phyloP scores from a whole-genome alignment of 92 coral and sea anemone genomes.

The Porites lobata region DNA sequence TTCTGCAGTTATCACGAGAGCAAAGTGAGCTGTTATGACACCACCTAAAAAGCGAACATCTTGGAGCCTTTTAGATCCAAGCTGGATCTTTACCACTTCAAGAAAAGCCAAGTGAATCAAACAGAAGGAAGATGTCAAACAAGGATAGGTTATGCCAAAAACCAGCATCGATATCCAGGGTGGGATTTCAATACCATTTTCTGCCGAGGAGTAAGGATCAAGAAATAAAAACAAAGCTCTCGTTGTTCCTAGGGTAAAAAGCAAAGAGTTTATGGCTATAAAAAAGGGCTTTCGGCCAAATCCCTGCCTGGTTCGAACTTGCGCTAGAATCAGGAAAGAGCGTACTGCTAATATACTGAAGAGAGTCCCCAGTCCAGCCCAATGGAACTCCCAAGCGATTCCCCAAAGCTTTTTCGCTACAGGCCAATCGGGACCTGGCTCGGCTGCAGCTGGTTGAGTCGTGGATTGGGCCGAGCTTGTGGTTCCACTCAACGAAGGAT shows the following conservation, averaged over 20 bases:
- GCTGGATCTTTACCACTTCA: slow-evolving; percentile 73
- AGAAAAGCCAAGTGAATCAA: slow-evolving; percentile 78
- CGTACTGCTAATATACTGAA: slow-evolving; percentile 71
- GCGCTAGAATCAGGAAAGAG: slow-evolving; percentile 66
- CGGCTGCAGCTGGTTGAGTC: slow-evolving; percentile 44
- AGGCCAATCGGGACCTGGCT: slow-evolving; percentile 92
- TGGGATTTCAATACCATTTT: slow-evolving; percentile 58
- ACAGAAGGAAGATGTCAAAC: slow-evolving; percentile 82
- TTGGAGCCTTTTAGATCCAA: slow-evolving; percentile 60
- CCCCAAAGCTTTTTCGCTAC: slow-evolving; percentile 83
- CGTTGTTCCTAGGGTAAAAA: slow-evolving; percentile 62
- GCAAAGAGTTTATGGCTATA: slow-evolving; percentile 66
- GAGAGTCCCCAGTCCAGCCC: slow-evolving; percentile 79
- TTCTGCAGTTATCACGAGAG: slow-evolving; percentile 64
- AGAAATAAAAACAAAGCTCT: slow-evolving; percentile 73
- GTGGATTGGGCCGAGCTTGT: not conserved
- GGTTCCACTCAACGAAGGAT: not conserved
- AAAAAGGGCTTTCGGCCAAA: slow-evolving; percentile 59
- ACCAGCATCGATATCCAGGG: slow-evolving; percentile 32
- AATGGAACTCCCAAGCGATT: slow-evolving; percentile 87
- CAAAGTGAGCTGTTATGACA: slow-evolving; percentile 69
- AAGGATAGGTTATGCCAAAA: slow-evolving; percentile 78
- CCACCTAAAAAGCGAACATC: slow-evolving; percentile 60
- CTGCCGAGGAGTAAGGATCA: slow-evolving; percentile 76
- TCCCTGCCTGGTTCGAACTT: slow-evolving; percentile 18